A percentile compares a stretch with the other conserved stretches of the same genome.
Evolutionary conservation across 2,113 vertebrate genomes (phyloP).

Genomic region (Dromiciops gliroides): DNA sequence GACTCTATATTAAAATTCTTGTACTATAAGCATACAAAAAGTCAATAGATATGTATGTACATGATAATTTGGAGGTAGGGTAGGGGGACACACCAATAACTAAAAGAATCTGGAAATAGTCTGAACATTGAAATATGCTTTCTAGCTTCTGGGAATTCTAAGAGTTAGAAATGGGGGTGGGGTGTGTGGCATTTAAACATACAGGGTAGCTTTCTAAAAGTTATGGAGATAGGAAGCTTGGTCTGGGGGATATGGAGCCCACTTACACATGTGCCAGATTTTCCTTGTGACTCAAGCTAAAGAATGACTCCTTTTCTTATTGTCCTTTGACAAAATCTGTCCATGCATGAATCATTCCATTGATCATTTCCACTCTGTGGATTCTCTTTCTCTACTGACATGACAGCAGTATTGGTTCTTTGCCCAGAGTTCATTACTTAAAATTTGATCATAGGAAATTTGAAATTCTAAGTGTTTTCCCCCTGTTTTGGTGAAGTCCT

Average conservation of each 20-base stretch:
- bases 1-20: background rate
- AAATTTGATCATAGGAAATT: background rate
- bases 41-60: background rate
- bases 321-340: background rate
- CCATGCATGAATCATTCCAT: background rate
- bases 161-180: background rate
- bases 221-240: background rate
- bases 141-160: background rate
- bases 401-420: rapidly evolving
- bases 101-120: background rate
- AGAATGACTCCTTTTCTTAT: background rate
- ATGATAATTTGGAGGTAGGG: background rate
- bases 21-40: background rate
- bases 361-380: background rate
- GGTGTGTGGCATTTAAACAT: background rate
- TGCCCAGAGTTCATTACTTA: background rate
- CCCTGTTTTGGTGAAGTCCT: background rate
- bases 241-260: background rate
- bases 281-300: background rate
- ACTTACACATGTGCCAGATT: too few relatives aligned
- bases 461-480: background rate
- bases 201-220: background rate
- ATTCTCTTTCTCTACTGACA: background rate
- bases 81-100: background rate
- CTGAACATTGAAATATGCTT: background rate